A percentile compares a stretch with the other conserved stretches of the same genome.
phyloP scores from a whole-genome alignment of 2,888 invertebrate species.

The Phortica magna region DNA sequence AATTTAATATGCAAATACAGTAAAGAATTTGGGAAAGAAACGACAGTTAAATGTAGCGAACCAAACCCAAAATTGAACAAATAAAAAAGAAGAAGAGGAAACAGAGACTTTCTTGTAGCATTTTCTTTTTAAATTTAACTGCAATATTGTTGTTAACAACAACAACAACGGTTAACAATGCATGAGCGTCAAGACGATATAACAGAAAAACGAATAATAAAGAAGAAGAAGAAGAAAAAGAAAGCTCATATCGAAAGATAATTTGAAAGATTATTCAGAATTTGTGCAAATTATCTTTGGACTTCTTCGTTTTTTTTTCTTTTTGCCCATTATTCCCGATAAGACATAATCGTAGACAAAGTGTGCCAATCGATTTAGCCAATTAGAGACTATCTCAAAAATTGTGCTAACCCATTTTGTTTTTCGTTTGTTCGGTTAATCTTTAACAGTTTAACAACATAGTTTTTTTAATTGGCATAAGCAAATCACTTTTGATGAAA shows the following conservation, averaged over 20 bases:
- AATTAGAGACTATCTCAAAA: neutral
- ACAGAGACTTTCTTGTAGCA: neutral
- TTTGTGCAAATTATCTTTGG: neutral
- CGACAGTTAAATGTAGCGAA: neutral
- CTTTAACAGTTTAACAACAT: neutral
- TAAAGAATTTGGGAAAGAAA: neutral
- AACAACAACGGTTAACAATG: neutral
- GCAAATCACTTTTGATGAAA: no score
- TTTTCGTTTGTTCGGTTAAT: neutral
- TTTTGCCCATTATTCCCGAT: neutral
- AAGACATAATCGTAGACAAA: neutral
- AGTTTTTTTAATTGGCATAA: no score
- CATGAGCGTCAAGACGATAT: neutral
- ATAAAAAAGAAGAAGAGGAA: neutral
- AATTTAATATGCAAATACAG: constrained; percentile 56
- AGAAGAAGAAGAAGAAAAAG: neutral
- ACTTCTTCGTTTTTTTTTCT: neutral
- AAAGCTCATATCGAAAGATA: constrained; percentile 3
- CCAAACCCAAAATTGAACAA: constrained; percentile 15
- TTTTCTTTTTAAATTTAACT: constrained; percentile 6
- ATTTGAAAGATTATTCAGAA: neutral
- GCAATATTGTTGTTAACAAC: neutral
- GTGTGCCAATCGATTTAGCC: neutral
- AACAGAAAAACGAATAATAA: neutral
- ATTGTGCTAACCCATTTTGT: neutral